Evolutionary conservation across 2,888 invertebrate species (phyloP), one percentile per base, ranked within the genome.

Genomic region (Drosophila limbata): DNA sequence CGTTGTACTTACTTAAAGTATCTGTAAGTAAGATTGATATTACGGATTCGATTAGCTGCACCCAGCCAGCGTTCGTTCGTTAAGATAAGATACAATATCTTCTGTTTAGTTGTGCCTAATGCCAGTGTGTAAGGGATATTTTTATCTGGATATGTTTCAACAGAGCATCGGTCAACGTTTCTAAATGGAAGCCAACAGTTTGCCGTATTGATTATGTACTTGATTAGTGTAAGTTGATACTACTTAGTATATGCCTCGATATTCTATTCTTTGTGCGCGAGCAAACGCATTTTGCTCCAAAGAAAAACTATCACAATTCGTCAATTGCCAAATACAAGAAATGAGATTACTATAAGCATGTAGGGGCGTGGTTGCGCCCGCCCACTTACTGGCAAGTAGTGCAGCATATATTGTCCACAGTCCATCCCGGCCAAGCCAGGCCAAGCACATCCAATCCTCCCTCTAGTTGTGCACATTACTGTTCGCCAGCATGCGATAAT

Each of bases 171-270:
- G 69, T 69, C 60, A 81, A 80, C 79, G 67, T 69, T 68, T 76
- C 82, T 78, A 83, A 72, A 80, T 81, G 82, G 82, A 84, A 83
- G 84, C 76, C 78, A 81, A 76, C 76, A 71, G 62, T 68, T 79
- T 70, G 69, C 48, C 64, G 68, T 69, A 68, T 74, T 78, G 71
- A 82, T 82, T 80, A 74, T 82, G 81, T 81, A 72, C 55, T 37
- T 55, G 53, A 47, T 63, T 40, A 39, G 56, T 47, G 39, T 61
- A 73, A 51, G 59, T 73, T 65, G 59, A 65, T 72, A 73, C 51
- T 67, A 52, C 40, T 52, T 13, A 66, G 56, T 73, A 72, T 68
- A 69, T 66, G 56, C 33, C n/a, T 62, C 53, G 79, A 77, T 84
- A 81, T 79, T 69, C 63, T 67, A 39, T 47, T 28, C 37, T 42